Evolutionary conservation across 2,888 invertebrate genomes (phyloP).

Genomic region (Asteroscopus sphinx): DNA sequence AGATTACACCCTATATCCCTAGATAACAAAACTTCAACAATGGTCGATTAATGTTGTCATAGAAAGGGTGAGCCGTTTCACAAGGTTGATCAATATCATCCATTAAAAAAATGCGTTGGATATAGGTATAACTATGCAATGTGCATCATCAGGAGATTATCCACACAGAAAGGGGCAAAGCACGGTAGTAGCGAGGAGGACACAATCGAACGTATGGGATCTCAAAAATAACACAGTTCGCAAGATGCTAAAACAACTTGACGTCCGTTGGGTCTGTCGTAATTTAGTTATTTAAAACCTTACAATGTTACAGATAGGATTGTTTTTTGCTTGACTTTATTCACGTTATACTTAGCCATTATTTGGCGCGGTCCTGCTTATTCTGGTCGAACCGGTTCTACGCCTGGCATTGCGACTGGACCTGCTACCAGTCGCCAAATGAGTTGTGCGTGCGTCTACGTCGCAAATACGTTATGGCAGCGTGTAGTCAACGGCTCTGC

Average conservation of each 20-base stretch:
- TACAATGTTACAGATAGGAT: constrained; percentile 63
- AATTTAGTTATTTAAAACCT: constrained; percentile 62
- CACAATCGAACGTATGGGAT: constrained; percentile 54
- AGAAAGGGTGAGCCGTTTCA: background rate
- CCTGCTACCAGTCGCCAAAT: constrained; percentile 85
- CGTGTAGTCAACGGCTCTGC: constrained; percentile 48
- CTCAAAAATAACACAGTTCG: constrained; percentile 74
- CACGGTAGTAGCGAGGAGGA: constrained; percentile 13
- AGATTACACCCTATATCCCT: background rate
- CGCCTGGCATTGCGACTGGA: constrained; percentile 82
- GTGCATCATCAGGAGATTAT: background rate
- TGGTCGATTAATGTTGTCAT: background rate
- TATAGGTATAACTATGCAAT: too few species aligned
- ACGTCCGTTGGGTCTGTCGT: constrained; percentile 54
- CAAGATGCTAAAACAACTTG: constrained; percentile 66
- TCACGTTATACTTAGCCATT: constrained; percentile 70
- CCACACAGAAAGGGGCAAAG: background rate
- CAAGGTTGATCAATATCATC: background rate
- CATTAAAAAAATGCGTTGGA: background rate
- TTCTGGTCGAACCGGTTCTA: constrained; percentile 87
- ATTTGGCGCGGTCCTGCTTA: constrained; percentile 80
- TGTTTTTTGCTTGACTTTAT: constrained; percentile 65
- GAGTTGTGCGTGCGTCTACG: constrained; percentile 79
- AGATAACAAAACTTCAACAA: background rate
- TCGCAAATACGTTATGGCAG: constrained; percentile 74